Percentiles rank a stretch among this genome's conserved stretches.
Conservation (phyloP, 2,888 invertebrate genomes). For the Bellardia bayeri region DNA sequence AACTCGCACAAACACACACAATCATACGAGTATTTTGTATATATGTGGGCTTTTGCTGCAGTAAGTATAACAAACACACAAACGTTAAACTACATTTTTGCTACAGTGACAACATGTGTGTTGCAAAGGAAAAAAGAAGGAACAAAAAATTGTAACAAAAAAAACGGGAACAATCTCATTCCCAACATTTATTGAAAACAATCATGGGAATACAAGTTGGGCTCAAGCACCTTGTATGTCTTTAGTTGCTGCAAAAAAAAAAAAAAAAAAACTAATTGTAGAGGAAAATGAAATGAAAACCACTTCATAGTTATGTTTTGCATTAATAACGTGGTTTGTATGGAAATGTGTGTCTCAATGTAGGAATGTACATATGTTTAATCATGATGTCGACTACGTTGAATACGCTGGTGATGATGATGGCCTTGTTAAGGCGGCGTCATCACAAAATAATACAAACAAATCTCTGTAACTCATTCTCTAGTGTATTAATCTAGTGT, state of each 20-base stretch:
- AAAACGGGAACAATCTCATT: slow-evolving; percentile 56
- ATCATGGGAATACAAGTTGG: slow-evolving; percentile 45
- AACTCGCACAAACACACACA: slow-evolving; percentile 17
- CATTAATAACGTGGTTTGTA: slow-evolving; percentile 60
- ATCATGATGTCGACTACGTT: slow-evolving; percentile 40
- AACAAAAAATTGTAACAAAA: not conserved
- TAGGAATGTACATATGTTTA: slow-evolving; percentile 2
- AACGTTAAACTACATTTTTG: slow-evolving; percentile 1
- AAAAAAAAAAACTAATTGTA: not conserved
- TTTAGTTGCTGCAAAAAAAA: slow-evolving; percentile 14
- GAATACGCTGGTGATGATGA: slow-evolving; percentile 26
- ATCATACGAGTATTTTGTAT: not conserved
- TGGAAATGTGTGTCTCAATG: slow-evolving; percentile 16
- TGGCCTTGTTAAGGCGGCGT: slow-evolving; percentile 57
- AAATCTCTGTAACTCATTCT: slow-evolving; percentile 1
- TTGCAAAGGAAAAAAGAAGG: not conserved
- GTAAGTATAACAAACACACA: not conserved
- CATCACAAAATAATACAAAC: slow-evolving; percentile 13
- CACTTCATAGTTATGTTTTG: slow-evolving; percentile 62
- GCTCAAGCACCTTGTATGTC: slow-evolving; percentile 44
- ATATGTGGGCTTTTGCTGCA: slow-evolving; percentile 59
- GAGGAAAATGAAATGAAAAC: slow-evolving; percentile 38
- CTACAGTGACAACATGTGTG: slow-evolving; percentile 43
- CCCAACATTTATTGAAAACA: slow-evolving; percentile 61
- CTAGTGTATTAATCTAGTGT: slow-evolving; percentile 42